phyloP scores from a whole-genome alignment of 1,140 invertebrate genomes.

The Ericerus pela region DNA sequence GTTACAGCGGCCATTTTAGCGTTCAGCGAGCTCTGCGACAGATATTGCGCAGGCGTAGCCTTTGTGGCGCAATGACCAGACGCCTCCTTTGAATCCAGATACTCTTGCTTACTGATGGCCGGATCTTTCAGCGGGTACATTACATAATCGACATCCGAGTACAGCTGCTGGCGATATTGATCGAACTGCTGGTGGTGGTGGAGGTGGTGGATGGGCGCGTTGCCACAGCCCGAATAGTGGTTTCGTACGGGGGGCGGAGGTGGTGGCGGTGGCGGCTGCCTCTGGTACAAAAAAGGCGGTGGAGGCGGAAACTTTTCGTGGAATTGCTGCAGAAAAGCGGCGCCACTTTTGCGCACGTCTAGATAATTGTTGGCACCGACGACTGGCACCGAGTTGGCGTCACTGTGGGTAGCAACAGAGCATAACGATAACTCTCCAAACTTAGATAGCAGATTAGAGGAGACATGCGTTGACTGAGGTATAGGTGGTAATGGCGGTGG shows the following conservation, averaged over 20 bases:
- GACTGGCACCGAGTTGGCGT: constrained; percentile 30
- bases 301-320: constrained; percentile 31
- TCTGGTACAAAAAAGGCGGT: constrained; percentile 27
- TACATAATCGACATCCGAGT: constrained; percentile 77
- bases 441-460: constrained; percentile 12
- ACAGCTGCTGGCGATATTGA: constrained; percentile 70
- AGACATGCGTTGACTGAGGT: neutral
- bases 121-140: constrained; percentile 79
- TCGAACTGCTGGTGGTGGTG: constrained; percentile 43
- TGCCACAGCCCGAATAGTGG: constrained; percentile 24
- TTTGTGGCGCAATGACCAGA: constrained; percentile 17
- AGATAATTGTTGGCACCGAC: constrained; percentile 51
- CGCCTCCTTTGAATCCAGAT: constrained; percentile 66
- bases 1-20: constrained; percentile 17
- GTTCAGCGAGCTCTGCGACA: constrained; percentile 11
- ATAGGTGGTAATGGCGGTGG: constrained; percentile 12
- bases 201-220: constrained; percentile 29
- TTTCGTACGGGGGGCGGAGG: constrained; percentile 30
- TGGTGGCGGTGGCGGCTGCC: constrained; percentile 24
- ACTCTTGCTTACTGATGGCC: constrained; percentile 72
- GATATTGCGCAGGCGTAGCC: constrained; percentile 18
- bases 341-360: constrained; percentile 45
- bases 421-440: no score
- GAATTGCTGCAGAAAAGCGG: constrained; percentile 30
- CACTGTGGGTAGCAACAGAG: no score